Conservation (phyloP, 2,888 invertebrate genomes). For the Dermolepida albohirtum region DNA sequence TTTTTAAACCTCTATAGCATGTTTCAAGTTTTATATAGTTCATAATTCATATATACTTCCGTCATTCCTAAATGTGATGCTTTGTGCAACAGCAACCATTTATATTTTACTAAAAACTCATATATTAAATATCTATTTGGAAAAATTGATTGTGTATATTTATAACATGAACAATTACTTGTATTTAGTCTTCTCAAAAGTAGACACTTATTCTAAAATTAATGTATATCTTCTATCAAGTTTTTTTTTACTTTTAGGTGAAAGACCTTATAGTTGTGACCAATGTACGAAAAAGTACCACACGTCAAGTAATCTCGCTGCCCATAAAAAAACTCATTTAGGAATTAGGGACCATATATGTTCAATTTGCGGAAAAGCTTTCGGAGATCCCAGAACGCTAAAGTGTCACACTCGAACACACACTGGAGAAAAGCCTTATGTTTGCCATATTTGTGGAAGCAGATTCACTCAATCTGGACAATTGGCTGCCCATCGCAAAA, state of each 20-base stretch:
- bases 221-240: constrained; percentile 20
- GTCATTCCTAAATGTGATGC: too few relatives aligned
- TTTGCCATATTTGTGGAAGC: constrained; percentile 58
- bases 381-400: constrained; percentile 59
- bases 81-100: too few relatives aligned
- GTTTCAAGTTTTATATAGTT: too few relatives aligned
- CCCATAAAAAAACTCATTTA: constrained; percentile 59
- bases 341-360: constrained; percentile 60
- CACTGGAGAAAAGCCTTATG: constrained; percentile 62
- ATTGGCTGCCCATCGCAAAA: constrained; percentile 59
- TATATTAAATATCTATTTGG: too few relatives aligned
- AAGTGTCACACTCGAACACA: constrained; percentile 60
- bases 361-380: constrained; percentile 59
- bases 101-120: too few relatives aligned
- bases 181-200: not conserved
- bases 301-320: constrained; percentile 61
- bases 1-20: too few relatives aligned
- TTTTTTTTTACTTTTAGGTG: constrained; percentile 52
- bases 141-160: too few relatives aligned
- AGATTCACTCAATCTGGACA: constrained; percentile 61
- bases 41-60: too few relatives aligned
- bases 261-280: constrained; percentile 60
- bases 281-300: constrained; percentile 60
- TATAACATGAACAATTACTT: too few relatives aligned
- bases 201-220: not conserved